Evolutionary conservation across 2,888 invertebrate species (phyloP).

Genomic region (Acanthosepion lycidas): DNA sequence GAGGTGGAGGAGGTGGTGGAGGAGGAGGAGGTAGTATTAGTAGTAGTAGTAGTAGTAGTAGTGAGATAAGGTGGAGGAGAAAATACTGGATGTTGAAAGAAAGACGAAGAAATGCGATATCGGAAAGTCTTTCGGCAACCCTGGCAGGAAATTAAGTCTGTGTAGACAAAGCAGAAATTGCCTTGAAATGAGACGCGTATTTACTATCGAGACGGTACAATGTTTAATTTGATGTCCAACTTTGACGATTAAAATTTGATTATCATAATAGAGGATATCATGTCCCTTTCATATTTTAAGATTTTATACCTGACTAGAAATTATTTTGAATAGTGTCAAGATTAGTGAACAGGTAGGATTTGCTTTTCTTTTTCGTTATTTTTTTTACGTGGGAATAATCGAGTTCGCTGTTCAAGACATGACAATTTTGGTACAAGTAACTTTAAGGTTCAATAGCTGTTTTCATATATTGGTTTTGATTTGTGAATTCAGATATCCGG

Average conservation of each 20-base stretch:
- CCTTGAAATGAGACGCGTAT: slow-evolving; percentile 5
- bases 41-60: background rate
- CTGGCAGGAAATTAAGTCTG: slow-evolving; percentile 9
- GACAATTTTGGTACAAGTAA: no score
- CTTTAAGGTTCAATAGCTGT: no score
- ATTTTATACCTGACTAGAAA: background rate
- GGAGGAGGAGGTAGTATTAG: background rate
- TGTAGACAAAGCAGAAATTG: background rate
- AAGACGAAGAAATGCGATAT: background rate
- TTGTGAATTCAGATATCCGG: no score
- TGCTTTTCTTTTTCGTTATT: no score
- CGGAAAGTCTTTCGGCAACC: background rate
- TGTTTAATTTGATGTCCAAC: slow-evolving; percentile 14
- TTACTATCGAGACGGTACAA: background rate
- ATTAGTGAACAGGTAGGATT: no score
- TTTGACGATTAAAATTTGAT: background rate
- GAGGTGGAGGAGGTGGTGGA: background rate
- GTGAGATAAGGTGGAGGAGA: background rate
- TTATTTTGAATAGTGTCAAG: no score
- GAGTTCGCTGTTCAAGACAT: no score
- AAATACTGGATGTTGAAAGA: background rate
- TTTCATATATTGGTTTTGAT: no score
- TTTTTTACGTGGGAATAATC: no score
- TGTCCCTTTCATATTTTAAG: background rate
- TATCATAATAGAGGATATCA: background rate